Base-by-base conservation (phyloP, 2,797 vertebrate genomes). In the Cossypha caffra region DNA sequence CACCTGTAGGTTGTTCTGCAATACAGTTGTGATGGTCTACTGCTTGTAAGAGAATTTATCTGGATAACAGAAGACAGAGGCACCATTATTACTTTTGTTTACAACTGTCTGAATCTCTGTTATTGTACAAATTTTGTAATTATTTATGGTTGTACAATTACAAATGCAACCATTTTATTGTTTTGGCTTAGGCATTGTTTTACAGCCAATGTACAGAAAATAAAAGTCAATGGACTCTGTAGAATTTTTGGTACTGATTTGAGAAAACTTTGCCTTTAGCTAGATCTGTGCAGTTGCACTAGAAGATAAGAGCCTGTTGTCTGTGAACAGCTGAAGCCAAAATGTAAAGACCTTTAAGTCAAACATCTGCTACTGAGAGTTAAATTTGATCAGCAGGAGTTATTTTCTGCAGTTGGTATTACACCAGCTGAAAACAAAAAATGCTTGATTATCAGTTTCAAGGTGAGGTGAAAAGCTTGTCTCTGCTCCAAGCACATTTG, bases 281-380 rank as follows among this genome's bases (percentile, higher is more conserved):
- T 76, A 37, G 48, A 54, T 59, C 21, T 52, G 8, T 79, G 62
- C 1, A 2, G 59, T 79, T 79, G 48, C 48, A 28, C 45, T 69
- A 33, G 33, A 79, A 76, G 48, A 82, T 76, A 85, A 89, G 42
- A 91, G 61, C 21, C 79, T 86, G 50, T 86, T 88, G 72, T 92
- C 45, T 62, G 37, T 74, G 68, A 95, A 71, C 78, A 92, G 91
- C 91, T 85, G 91, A 94, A 92, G 47, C 71, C 19, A 85, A 90
- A 75, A 82, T 73, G 25, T 77, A 83, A 89, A 93, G 91, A 72
- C 42, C 45, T 91, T 68, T 61, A 69, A 95, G 68, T 87, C 52
- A 47, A 1, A 3, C 74, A 71, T 52, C 64, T 74, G 75, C 40
- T 25, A 52, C 85, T 35, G 40, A 73, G 33, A 69, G 50, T 89